A percentile compares a stretch with the other conserved stretches of the same genome.
Conservation (phyloP, 2,797 vertebrate genomes). For the Champsocephalus esox region DNA sequence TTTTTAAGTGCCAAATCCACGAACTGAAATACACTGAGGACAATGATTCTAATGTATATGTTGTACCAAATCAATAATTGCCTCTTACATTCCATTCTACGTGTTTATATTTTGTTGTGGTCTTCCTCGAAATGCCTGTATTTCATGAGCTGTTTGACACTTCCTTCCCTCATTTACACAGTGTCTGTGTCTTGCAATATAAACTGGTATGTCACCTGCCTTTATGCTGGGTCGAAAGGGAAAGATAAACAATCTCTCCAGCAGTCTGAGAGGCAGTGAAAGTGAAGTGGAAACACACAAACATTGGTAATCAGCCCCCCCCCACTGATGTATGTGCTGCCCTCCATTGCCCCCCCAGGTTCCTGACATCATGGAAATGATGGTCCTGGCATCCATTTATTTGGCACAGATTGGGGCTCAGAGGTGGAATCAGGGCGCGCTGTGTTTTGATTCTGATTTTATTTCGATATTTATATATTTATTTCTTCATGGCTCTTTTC, state of each 20-base stretch:
- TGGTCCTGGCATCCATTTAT: slow-evolving; percentile 70
- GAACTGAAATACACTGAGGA: not conserved
- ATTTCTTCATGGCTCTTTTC: slow-evolving; percentile 44
- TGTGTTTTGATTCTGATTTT: slow-evolving; percentile 62
- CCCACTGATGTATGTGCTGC: slow-evolving; percentile 47
- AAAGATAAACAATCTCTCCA: slow-evolving; percentile 41
- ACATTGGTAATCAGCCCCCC: slow-evolving; percentile 58
- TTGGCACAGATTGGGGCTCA: slow-evolving; percentile 22
- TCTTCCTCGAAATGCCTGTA: not conserved
- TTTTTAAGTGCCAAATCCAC: not conserved
- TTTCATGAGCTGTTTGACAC: not conserved
- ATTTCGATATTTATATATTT: slow-evolving; percentile 68
- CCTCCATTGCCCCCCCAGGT: slow-evolving; percentile 42
- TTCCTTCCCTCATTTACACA: not conserved
- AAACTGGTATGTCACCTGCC: not conserved
- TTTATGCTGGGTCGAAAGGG: slow-evolving; percentile 4
- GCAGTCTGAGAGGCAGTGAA: slow-evolving; percentile 21
- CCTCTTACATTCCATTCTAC: not conserved
- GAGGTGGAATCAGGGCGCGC: slow-evolving; percentile 49
- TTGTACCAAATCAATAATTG: not conserved
- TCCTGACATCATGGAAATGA: slow-evolving; percentile 69
- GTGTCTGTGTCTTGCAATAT: not conserved
- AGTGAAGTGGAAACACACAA: slow-evolving; percentile 32
- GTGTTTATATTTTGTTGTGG: not conserved
- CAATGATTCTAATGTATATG: not conserved